Percentiles rank a stretch among this genome's conserved stretches.
phyloP scores from a whole-genome alignment of 2,797 vertebrate species.

The Anableps anableps region DNA sequence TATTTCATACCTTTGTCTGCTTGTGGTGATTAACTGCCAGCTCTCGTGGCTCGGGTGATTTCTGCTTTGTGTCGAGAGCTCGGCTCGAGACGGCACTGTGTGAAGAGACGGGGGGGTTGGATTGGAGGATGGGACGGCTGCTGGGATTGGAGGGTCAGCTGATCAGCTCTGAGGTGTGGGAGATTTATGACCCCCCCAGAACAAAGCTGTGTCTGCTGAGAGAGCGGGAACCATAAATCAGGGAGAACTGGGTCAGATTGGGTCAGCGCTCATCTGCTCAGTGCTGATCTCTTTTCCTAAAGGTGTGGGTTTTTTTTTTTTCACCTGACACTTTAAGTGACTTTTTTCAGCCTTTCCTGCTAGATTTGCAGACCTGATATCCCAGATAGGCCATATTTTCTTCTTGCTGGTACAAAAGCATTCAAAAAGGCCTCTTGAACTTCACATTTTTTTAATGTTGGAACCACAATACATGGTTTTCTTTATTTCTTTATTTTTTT shows the following conservation, averaged over 20 bases:
- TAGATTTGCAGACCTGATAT: conserved; percentile 3
- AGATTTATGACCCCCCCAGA: conserved; percentile 82
- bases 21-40: conserved; percentile 66
- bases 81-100: conserved; percentile 38
- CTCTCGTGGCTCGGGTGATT: conserved; percentile 50
- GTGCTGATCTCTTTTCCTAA: conserved; percentile 49
- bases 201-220: conserved; percentile 78
- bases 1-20: conserved; percentile 59
- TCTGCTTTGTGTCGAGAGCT: conserved; percentile 60
- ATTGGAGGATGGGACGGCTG: conserved; percentile 13
- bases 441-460: background rate
- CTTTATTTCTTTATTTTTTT: background rate
- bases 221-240: conserved; percentile 79
- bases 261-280: conserved; percentile 76
- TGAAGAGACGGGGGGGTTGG: background rate
- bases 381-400: background rate
- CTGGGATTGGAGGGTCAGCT: conserved; percentile 68
- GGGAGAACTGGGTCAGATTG: conserved; percentile 79
- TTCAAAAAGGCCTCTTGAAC: background rate
- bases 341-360: conserved; percentile 14
- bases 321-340: conserved; percentile 28
- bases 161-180: conserved; percentile 69
- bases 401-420: background rate
- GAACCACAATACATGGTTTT: background rate
- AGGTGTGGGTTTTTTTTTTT: conserved; percentile 15